Percentiles rank a stretch among this genome's conserved stretches.
Evolutionary conservation across 2,113 vertebrate species (phyloP).

Genomic region (Recurvirostra avosetta): DNA sequence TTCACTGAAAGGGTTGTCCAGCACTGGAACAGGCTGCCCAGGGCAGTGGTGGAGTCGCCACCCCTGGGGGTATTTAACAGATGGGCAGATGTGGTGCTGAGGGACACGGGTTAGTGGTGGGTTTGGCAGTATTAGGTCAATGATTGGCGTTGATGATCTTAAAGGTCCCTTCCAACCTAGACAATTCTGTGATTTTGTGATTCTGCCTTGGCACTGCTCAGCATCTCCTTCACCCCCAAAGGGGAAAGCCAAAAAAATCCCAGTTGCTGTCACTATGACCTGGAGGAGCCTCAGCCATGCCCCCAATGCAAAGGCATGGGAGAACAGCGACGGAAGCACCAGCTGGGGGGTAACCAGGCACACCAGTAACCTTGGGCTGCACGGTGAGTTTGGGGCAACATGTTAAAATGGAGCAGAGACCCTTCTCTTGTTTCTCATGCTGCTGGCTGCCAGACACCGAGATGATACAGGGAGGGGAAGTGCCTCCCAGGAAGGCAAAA

Average conservation of each 20-base stretch:
- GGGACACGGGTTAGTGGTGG: too few species aligned
- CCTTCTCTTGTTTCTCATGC: not conserved
- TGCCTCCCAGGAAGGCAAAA: not conserved
- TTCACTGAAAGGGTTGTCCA: too few species aligned
- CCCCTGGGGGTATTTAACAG: too few species aligned
- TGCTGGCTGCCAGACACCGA: not conserved
- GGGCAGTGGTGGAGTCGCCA: too few species aligned
- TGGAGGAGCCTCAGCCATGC: not conserved
- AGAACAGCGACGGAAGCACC: accelerated
- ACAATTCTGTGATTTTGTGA: too few species aligned
- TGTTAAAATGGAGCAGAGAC: not conserved
- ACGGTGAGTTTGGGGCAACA: not conserved
- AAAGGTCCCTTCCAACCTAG: too few species aligned
- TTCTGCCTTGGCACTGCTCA: too few species aligned
- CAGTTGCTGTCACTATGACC: not conserved
- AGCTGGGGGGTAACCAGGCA: not conserved
- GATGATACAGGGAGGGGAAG: not conserved
- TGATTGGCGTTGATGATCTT: too few species aligned
- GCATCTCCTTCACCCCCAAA: not conserved
- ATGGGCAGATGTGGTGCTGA: too few species aligned
- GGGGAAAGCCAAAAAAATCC: not conserved
- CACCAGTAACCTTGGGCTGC: not conserved
- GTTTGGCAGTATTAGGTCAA: too few species aligned
- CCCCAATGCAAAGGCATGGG: not conserved
- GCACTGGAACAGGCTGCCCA: not conserved